These are phyloP conservation scores for Girardinus metallicus DNA, from an alignment of 2,797 vertebrate genomes.

Conservation along the genomic window DNA sequence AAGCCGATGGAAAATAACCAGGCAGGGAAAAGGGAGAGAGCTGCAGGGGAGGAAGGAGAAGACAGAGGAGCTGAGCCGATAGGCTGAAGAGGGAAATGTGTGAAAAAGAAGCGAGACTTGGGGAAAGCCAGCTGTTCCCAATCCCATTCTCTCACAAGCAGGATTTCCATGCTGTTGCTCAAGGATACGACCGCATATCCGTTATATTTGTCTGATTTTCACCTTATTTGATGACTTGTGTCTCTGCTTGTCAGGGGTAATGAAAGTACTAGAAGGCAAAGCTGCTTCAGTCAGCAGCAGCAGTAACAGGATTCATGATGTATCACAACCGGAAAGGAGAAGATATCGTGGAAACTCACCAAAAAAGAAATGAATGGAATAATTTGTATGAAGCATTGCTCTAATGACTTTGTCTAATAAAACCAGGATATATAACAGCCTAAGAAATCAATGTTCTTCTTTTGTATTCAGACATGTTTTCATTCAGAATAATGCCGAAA, in stretches of 20 bases:
- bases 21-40: slow-evolving; percentile 40
- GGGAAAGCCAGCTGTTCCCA: slow-evolving; percentile 65
- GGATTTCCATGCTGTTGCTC: slow-evolving; percentile 74
- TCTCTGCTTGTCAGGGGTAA: slow-evolving; percentile 79
- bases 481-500: neutral
- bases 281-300: slow-evolving; percentile 69
- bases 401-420: slow-evolving; percentile 14
- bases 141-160: slow-evolving; percentile 67
- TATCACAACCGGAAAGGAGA: slow-evolving; percentile 48
- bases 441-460: neutral
- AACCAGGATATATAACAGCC: slow-evolving; percentile 16
- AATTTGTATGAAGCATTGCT: neutral
- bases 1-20: slow-evolving; percentile 52
- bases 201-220: slow-evolving; percentile 76
- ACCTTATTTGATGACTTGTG: slow-evolving; percentile 78
- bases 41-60: slow-evolving; percentile 49
- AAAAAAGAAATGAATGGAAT: neutral
- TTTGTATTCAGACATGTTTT: slow-evolving; percentile 10
- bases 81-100: slow-evolving; percentile 47
- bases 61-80: slow-evolving; percentile 41
- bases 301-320: slow-evolving; percentile 63
- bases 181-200: slow-evolving; percentile 65
- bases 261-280: slow-evolving; percentile 71
- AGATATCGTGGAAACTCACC: slow-evolving; percentile 45
- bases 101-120: slow-evolving; percentile 51